Evolutionary conservation across 2,113 vertebrate genomes (phyloP).

Genomic region (Suricata suricatta): DNA sequence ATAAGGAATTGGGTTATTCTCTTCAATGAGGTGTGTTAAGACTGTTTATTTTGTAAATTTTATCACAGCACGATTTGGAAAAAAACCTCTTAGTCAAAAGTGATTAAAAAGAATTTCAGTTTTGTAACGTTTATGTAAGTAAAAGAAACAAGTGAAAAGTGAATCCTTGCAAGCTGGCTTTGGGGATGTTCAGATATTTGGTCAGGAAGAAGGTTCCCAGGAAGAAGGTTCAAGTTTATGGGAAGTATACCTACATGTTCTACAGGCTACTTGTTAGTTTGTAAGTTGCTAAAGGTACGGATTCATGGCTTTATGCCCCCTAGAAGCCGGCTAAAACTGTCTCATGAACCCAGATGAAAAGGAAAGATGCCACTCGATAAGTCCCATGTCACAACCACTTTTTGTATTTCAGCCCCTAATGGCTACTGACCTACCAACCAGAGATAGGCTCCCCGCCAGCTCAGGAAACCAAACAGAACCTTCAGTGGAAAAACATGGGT

Average conservation of each 20-base stretch:
- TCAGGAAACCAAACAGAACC: neutral
- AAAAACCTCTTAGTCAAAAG: neutral
- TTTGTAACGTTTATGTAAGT: constrained; percentile 11
- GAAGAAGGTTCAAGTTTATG: neutral
- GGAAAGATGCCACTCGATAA: neutral
- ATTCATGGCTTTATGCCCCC: neutral
- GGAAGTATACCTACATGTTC: rapidly evolving
- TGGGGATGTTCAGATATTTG: neutral
- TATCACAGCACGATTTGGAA: constrained; percentile 5
- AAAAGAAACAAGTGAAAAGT: neutral
- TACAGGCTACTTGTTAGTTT: neutral
- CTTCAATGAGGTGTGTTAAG: neutral
- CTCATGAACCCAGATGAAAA: neutral
- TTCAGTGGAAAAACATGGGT: neutral
- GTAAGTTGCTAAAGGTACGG: neutral
- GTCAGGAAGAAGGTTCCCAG: neutral
- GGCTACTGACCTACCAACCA: rapidly evolving
- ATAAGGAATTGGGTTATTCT: constrained; percentile 59
- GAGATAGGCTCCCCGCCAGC: neutral
- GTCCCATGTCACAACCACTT: neutral
- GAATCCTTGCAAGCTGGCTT: neutral
- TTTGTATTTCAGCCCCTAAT: neutral
- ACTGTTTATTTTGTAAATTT: constrained; percentile 2
- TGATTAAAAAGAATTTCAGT: neutral
- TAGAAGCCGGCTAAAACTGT: neutral